Conservation (phyloP, 2,797 vertebrate genomes). For the Lycodopsis pacificus region DNA sequence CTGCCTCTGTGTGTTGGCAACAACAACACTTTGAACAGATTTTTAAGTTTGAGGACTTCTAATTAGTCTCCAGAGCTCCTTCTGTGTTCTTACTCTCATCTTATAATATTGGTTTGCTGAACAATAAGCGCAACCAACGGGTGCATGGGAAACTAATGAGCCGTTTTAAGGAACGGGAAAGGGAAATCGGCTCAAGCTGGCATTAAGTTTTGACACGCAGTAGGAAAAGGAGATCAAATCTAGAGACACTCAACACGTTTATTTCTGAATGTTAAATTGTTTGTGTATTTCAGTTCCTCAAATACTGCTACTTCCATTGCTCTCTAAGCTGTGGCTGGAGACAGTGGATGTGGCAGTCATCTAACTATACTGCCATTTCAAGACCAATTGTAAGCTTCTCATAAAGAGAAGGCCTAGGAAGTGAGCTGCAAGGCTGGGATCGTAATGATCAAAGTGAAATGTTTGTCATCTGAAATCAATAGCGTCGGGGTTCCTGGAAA, state of each 20-base stretch:
- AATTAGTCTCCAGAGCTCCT: constrained; percentile 83
- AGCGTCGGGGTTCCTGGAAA: constrained; percentile 78
- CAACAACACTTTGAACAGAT: constrained; percentile 80
- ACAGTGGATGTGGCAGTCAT: constrained; percentile 55
- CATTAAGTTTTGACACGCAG: constrained; percentile 44
- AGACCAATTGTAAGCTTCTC: constrained; percentile 67
- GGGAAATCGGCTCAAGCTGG: constrained; percentile 45
- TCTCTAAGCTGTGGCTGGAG: constrained; percentile 39
- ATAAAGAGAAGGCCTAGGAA: constrained; percentile 74
- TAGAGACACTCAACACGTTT: constrained; percentile 20
- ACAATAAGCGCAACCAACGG: constrained; percentile 65
- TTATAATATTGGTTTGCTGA: constrained; percentile 64
- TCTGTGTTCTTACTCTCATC: constrained; percentile 61
- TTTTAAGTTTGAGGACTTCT: constrained; percentile 80
- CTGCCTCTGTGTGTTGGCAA: constrained; percentile 74
- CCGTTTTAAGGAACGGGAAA: constrained; percentile 41
- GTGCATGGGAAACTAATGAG: constrained; percentile 66
- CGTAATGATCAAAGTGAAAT: constrained; percentile 84
- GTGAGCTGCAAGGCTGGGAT: constrained; percentile 73
- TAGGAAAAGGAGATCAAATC: constrained; percentile 19
- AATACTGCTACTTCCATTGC: constrained; percentile 48
- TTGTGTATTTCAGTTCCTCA: constrained; percentile 54
- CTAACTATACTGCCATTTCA: constrained; percentile 64
- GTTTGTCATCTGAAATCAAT: constrained; percentile 83
- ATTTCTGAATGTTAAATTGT: constrained; percentile 51